A percentile compares a stretch with the other conserved stretches of the same genome.
These are phyloP conservation scores for Napeogenes inachia DNA, from an alignment of 2,888 invertebrate genomes.

Conservation along the genomic window DNA sequence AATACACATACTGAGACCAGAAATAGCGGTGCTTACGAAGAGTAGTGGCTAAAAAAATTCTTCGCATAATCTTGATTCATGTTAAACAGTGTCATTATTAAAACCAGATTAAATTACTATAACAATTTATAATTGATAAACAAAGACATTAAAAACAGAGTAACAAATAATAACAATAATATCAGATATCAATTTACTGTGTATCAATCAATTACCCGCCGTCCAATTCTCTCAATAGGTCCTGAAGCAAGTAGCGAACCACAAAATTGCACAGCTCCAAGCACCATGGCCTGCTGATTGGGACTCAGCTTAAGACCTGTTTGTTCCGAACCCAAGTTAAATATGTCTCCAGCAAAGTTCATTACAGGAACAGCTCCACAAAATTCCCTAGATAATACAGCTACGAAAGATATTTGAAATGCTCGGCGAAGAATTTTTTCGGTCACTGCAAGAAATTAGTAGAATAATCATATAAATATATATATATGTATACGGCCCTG, in stretches of 20 bases:
- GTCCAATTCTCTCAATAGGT: slow-evolving; percentile 57
- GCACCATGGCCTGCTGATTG: slow-evolving; percentile 66
- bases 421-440: slow-evolving; percentile 58
- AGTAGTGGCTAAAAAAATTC: slow-evolving; percentile 49
- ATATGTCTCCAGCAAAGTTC: slow-evolving; percentile 67
- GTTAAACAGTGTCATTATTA: not conserved
- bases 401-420: slow-evolving; percentile 53
- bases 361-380: slow-evolving; percentile 63
- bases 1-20: slow-evolving; percentile 60
- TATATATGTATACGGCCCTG: not conserved
- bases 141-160: not conserved
- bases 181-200: not conserved
- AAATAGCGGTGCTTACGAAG: slow-evolving; percentile 50
- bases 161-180: not conserved
- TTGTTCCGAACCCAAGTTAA: slow-evolving; percentile 48
- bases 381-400: slow-evolving; percentile 53
- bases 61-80: not conserved
- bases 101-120: not conserved
- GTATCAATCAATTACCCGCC: slow-evolving; percentile 47
- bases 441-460: slow-evolving; percentile 46
- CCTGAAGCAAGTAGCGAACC: slow-evolving; percentile 57
- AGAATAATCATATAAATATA: not conserved
- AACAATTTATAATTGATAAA: not conserved
- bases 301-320: slow-evolving; percentile 48
- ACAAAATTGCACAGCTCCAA: slow-evolving; percentile 59